A percentile compares a stretch with the other conserved stretches of the same genome.
phyloP scores from a whole-genome alignment of 2,797 vertebrate genomes.

The Mormyrus hasselquistii region DNA sequence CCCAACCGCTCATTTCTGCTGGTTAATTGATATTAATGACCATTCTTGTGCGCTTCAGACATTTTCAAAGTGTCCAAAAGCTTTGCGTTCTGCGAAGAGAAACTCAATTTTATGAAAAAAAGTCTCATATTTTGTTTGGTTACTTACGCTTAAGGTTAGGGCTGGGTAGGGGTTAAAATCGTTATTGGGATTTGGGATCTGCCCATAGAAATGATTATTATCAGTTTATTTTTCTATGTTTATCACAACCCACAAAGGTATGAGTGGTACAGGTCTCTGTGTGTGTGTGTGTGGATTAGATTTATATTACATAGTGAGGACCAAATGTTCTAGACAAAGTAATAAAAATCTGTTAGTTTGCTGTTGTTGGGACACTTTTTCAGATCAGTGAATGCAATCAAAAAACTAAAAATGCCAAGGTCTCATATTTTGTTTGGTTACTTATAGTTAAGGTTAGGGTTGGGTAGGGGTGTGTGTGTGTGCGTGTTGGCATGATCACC shows the following conservation, averaged over 20 bases:
- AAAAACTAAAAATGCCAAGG: neutral
- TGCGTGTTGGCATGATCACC: neutral
- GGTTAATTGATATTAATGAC: neutral
- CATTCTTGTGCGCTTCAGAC: neutral
- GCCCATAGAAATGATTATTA: neutral
- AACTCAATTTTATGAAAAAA: neutral
- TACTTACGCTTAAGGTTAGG: neutral
- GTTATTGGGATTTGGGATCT: neutral
- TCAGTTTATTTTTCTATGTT: too few relatives aligned
- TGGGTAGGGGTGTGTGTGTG: neutral
- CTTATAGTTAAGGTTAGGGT: neutral
- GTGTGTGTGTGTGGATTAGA: too few relatives aligned
- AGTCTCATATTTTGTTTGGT: neutral
- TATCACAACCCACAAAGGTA: neutral
- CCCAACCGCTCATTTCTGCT: neutral
- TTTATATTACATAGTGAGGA: too few relatives aligned
- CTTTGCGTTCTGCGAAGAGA: neutral
- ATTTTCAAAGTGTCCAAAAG: neutral
- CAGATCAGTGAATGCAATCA: too few relatives aligned
- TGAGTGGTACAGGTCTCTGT: too few relatives aligned
- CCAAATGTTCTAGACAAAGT: too few relatives aligned
- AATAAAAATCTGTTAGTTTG: too few relatives aligned
- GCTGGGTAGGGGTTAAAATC: neutral
- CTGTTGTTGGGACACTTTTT: too few relatives aligned
- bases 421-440: neutral